phyloP scores from a whole-genome alignment of 2,113 vertebrate genomes.

The Apodemus sylvaticus region DNA sequence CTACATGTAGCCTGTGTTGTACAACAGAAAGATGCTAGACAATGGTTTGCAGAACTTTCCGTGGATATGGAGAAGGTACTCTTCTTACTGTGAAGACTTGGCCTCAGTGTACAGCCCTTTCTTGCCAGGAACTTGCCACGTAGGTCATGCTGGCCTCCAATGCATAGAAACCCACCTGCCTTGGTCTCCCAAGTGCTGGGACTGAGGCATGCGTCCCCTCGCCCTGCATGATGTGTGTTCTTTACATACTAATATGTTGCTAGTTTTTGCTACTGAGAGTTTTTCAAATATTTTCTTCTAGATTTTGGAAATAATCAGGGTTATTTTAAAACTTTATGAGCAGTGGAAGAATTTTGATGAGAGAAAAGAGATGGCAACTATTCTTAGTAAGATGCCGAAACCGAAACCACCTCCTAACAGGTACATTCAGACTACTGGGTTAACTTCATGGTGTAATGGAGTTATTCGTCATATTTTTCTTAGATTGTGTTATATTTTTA shows the following conservation, averaged over 20 bases:
- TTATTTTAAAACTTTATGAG: constrained; percentile 98
- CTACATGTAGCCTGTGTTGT: constrained; percentile 98
- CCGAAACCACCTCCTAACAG: constrained; percentile 99
- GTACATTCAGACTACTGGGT: constrained; percentile 81
- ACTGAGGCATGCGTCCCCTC: neutral
- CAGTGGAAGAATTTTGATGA: constrained; percentile 99
- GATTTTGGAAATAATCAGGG: constrained; percentile 99
- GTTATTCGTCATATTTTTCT: constrained; percentile 3
- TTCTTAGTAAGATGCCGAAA: constrained; percentile 99
- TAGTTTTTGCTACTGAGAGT: constrained; percentile 46
- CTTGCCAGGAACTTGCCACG: neutral
- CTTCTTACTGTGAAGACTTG: neutral
- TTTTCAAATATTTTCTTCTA: constrained; percentile 81
- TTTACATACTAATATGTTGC: neutral
- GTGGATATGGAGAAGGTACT: constrained; percentile 99
- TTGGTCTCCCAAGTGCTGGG: neutral
- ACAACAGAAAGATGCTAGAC: constrained; percentile 98
- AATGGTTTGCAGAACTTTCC: constrained; percentile 99
- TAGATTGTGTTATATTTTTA: constrained; percentile 38
- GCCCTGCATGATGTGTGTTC: neutral
- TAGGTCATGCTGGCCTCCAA: neutral
- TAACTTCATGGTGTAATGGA: constrained; percentile 40
- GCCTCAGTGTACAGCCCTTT: neutral
- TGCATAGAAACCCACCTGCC: too few species aligned
- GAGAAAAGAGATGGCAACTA: constrained; percentile 97